Percentiles rank a stretch among this genome's conserved stretches.
phyloP scores from a whole-genome alignment of 2,113 vertebrate genomes.

The Xiphophorus hellerii region DNA sequence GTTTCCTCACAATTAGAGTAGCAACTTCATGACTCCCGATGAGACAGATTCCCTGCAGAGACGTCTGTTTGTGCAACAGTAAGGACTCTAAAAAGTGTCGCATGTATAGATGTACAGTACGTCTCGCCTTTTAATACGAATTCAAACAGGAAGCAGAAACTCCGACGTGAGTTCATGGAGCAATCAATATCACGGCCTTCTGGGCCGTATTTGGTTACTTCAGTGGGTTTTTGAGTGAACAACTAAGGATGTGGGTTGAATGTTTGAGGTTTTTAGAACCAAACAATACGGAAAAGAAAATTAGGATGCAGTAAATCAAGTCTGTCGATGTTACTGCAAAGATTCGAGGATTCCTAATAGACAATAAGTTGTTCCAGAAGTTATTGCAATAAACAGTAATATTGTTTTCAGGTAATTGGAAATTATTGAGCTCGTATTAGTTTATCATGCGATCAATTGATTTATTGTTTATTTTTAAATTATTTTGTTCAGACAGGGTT shows the following conservation, averaged over 20 bases:
- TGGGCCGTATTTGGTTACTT: background rate
- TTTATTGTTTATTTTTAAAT: too few species aligned
- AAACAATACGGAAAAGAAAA: background rate
- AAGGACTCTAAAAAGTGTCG: constrained; percentile 29
- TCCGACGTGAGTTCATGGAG: constrained; percentile 5
- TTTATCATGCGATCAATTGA: too few species aligned
- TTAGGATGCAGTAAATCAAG: background rate
- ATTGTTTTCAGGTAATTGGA: too few species aligned
- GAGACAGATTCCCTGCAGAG: constrained; percentile 61
- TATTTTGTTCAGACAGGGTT: too few species aligned
- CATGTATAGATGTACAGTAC: background rate
- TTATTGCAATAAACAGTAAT: too few species aligned
- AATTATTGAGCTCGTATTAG: too few species aligned
- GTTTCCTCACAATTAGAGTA: constrained; percentile 43
- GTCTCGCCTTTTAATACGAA: constrained; percentile 4
- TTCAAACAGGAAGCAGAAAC: background rate
- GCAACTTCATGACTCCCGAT: constrained; percentile 39
- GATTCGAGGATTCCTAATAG: background rate
- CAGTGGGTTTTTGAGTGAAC: background rate
- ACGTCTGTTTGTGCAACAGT: constrained; percentile 50
- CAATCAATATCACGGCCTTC: background rate
- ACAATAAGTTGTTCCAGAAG: too few species aligned
- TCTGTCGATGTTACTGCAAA: background rate
- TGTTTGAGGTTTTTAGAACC: background rate
- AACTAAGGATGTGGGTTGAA: background rate